Evolutionary conservation across 2,888 invertebrate genomes (phyloP).

Genomic region (Formica aserva): DNA sequence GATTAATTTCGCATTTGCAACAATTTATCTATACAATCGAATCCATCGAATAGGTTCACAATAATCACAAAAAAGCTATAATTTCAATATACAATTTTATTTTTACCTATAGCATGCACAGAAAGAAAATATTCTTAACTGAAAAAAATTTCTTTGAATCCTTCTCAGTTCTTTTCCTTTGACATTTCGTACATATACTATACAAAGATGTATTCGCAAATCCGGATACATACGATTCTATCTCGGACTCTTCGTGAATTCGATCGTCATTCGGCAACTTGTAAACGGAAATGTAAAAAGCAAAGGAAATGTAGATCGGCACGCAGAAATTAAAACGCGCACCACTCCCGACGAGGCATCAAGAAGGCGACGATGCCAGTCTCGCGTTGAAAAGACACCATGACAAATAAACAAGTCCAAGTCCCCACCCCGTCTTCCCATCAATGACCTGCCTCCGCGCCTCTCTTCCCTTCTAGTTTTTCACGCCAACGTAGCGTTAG

Average conservation of each 20-base stretch:
- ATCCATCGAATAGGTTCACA: background rate
- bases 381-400: constrained; percentile 51
- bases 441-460: background rate
- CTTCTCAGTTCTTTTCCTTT: background rate
- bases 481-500: constrained; percentile 47
- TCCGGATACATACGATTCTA: background rate
- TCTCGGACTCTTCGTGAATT: constrained; percentile 33
- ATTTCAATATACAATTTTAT: constrained; percentile 1
- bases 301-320: constrained; percentile 31
- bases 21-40: background rate
- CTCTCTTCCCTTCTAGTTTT: background rate
- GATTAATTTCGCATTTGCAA: background rate
- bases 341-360: constrained; percentile 36
- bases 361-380: constrained; percentile 61
- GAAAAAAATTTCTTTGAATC: background rate
- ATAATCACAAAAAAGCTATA: background rate
- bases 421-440: too few species aligned
- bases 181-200: background rate
- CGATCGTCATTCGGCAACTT: constrained; percentile 13
- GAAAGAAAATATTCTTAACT: background rate
- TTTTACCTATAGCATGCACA: too few species aligned
- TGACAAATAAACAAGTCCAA: constrained; percentile 41
- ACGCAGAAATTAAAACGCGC: constrained; percentile 57
- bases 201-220: background rate
- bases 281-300: constrained; percentile 54